Percentiles rank a stretch among this genome's conserved stretches.
Conservation (phyloP, 2,888 invertebrate species). For the Leuctra nigra region DNA sequence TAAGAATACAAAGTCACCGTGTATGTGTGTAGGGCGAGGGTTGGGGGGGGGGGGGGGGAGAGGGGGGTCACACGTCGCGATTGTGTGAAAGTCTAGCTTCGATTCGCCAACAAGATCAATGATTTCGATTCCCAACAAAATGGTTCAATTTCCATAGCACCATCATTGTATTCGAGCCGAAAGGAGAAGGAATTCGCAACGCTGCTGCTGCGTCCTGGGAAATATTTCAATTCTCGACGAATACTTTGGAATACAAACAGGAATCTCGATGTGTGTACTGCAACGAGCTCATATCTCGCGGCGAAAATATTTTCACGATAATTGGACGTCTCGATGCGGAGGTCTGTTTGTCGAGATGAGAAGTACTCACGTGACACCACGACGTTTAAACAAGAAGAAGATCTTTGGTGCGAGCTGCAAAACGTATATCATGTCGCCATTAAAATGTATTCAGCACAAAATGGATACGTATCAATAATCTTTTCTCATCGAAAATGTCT, state of each 20-base stretch:
- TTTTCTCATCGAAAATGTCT: conserved; percentile 9
- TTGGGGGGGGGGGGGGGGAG: not conserved
- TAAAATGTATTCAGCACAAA: conserved; percentile 12
- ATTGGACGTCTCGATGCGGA: too few species aligned
- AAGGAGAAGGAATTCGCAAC: not conserved
- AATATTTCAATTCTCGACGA: too few species aligned
- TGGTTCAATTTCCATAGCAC: conserved; percentile 22
- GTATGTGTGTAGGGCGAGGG: conserved; percentile 3
- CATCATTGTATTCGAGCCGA: not conserved
- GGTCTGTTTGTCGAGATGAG: too few species aligned
- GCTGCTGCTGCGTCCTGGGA: too few species aligned
- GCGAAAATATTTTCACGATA: too few species aligned
- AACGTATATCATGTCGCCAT: too few species aligned
- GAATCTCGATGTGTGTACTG: too few species aligned
- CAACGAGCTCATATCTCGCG: too few species aligned
- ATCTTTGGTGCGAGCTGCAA: too few species aligned
- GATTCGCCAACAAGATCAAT: conserved; percentile 21
- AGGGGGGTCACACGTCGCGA: conserved; percentile 6
- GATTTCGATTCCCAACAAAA: conserved; percentile 23
- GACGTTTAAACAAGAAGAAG: too few species aligned
- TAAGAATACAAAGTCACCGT: conserved; percentile 8
- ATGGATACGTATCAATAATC: conserved; percentile 16
- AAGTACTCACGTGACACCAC: too few species aligned
- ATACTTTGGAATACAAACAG: too few species aligned
- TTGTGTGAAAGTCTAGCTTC: conserved; percentile 8